Percentiles rank a stretch among this genome's conserved stretches.
Conservation (phyloP, 1,140 invertebrate genomes). For the Microvelia longipes region DNA sequence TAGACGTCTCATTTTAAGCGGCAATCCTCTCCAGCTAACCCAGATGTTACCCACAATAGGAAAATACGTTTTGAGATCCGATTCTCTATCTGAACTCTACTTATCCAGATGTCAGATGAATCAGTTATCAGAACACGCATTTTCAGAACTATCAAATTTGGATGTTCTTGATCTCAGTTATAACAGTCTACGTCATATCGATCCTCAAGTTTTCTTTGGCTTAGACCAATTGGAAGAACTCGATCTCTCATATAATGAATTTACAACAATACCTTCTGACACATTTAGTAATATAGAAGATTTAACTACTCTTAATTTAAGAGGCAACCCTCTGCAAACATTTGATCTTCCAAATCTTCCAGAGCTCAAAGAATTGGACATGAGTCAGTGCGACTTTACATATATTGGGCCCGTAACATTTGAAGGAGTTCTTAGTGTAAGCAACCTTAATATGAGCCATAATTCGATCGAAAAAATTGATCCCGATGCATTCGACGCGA, state of each 20-base stretch:
- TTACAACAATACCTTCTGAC: not conserved
- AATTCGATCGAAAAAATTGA: not conserved
- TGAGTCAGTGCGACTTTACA: not conserved
- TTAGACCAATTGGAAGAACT: not conserved
- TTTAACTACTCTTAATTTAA: not conserved
- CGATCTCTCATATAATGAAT: not conserved
- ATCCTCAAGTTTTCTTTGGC: not conserved
- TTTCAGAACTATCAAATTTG: not conserved
- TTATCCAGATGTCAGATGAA: not conserved
- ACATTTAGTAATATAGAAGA: not conserved
- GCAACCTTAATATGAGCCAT: not conserved
- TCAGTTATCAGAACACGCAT: not conserved
- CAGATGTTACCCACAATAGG: not conserved
- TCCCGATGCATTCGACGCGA: not conserved
- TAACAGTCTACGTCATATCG: not conserved
- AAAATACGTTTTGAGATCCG: not conserved
- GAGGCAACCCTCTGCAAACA: not conserved
- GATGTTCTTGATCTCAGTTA: not conserved
- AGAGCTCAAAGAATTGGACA: not conserved
- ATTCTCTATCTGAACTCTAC: not conserved
- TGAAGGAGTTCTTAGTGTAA: not conserved
- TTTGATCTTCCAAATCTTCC: not conserved
- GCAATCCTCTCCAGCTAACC: not conserved
- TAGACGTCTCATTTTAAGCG: not conserved
- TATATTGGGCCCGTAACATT: not conserved